A percentile compares a stretch with the other conserved stretches of the same genome.
phyloP scores from a whole-genome alignment of 2,888 invertebrate species.

The Ochropleura plecta region DNA sequence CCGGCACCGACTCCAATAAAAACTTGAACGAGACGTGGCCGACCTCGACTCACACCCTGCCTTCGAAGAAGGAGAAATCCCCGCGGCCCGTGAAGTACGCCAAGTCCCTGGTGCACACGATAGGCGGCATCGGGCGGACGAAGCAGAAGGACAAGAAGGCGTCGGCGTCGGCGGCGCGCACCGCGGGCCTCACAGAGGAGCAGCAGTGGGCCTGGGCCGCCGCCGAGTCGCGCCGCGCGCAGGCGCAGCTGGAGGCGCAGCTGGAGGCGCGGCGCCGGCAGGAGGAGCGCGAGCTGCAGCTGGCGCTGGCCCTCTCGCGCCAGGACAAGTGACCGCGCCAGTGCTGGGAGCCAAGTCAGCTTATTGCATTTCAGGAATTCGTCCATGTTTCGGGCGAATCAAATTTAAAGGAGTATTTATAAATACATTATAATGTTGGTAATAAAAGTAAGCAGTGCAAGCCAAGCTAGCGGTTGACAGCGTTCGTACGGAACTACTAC shows the following conservation, averaged over 20 bases:
- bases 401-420: conserved; percentile 53
- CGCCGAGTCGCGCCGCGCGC: conserved; percentile 90
- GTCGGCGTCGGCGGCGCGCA: conserved; percentile 70
- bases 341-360: no score
- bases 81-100: conserved; percentile 88
- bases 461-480: conserved; percentile 21
- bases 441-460: conserved; percentile 4
- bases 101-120: conserved; percentile 85
- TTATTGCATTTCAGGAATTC: conserved; percentile 57
- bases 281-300: conserved; percentile 94
- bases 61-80: conserved; percentile 86
- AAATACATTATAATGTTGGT: conserved; percentile 39
- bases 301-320: conserved; percentile 93
- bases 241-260: conserved; percentile 92
- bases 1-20: conserved; percentile 74
- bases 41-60: conserved; percentile 78
- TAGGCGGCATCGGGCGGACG: conserved; percentile 85
- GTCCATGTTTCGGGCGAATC: conserved; percentile 44
- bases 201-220: conserved; percentile 94
- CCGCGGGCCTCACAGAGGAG: conserved; percentile 89
- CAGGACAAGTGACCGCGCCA: conserved; percentile 82
- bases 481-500: conserved; percentile 12
- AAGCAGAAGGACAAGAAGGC: conserved; percentile 83
- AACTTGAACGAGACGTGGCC: conserved; percentile 88
- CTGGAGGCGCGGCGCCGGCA: conserved; percentile 90